These are phyloP conservation scores for Caenorhabditis auriculariae DNA, from an alignment of 2,888 invertebrate genomes.

Conservation along the genomic window DNA sequence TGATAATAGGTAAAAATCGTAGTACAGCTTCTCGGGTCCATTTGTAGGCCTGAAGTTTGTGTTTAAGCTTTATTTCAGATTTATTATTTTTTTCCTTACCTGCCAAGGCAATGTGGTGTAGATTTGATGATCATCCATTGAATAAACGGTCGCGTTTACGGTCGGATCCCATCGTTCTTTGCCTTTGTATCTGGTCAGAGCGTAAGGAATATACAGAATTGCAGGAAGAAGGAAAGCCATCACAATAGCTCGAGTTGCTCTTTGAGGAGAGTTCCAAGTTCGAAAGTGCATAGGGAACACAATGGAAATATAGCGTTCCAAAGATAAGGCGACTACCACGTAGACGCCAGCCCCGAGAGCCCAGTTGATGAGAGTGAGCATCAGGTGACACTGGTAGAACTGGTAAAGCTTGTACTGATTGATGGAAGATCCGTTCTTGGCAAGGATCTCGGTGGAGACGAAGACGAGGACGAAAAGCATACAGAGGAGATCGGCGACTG, in stretches of 20 bases:
- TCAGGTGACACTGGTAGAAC: constrained; percentile 54
- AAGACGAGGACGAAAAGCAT: constrained; percentile 62
- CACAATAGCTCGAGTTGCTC: constrained; percentile 50
- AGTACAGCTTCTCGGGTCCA: constrained; percentile 60
- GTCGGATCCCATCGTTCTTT: constrained; percentile 24
- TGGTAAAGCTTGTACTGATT: constrained; percentile 49
- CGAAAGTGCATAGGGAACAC: constrained; percentile 63
- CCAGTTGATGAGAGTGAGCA: constrained; percentile 63
- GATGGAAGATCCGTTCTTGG: constrained; percentile 41
- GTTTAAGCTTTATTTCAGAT: not conserved
- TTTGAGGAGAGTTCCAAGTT: constrained; percentile 60
- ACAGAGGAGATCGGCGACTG: constrained; percentile 60
- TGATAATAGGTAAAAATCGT: constrained; percentile 60
- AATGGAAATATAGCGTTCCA: constrained; percentile 61
- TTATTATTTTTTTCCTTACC: constrained; percentile 29
- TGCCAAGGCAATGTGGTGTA: constrained; percentile 58
- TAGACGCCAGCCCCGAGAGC: constrained; percentile 61
- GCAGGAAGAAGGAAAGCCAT: constrained; percentile 56
- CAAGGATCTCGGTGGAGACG: constrained; percentile 51
- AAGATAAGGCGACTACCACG: constrained; percentile 59
- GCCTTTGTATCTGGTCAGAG: constrained; percentile 46
- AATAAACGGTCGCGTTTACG: constrained; percentile 37
- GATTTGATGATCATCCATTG: constrained; percentile 49
- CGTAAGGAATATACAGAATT: constrained; percentile 61
- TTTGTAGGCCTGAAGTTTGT: constrained; percentile 58